A percentile compares a stretch with the other conserved stretches of the same genome.
Evolutionary conservation across 2,888 invertebrate genomes (phyloP).

Genomic region (Synergus laeviventris): DNA sequence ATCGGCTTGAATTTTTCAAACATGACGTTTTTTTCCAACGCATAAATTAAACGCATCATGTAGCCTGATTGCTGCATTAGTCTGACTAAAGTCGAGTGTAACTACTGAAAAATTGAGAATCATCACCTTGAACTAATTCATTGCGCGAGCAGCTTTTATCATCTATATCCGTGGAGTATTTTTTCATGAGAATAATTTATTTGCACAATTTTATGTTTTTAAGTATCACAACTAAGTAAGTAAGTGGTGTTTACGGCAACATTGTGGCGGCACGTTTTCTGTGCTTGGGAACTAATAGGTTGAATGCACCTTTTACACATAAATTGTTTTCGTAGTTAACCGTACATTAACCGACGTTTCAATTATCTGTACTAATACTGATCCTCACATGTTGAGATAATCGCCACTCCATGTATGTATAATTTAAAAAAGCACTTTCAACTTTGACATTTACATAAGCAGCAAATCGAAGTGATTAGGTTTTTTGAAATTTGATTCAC

Average conservation of each 20-base stretch:
- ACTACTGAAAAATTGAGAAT: constrained; percentile 29
- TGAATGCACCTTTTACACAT: constrained; percentile 30
- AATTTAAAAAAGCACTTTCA: constrained; percentile 21
- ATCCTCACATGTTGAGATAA: constrained; percentile 31
- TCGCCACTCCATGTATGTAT: constrained; percentile 1
- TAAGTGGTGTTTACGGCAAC: constrained; percentile 7
- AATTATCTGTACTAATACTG: constrained; percentile 36
- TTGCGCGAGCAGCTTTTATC: background rate
- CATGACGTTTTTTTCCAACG: constrained; percentile 1
- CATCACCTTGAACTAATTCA: constrained; percentile 32
- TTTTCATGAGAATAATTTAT: constrained; percentile 8
- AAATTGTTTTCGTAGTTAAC: constrained; percentile 35
- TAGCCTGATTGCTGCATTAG: constrained; percentile 6
- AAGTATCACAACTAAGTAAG: background rate
- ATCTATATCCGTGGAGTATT: background rate
- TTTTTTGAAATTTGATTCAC: background rate
- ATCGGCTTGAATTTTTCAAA: background rate
- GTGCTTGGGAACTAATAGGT: constrained; percentile 28
- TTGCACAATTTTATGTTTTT: constrained; percentile 17
- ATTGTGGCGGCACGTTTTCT: constrained; percentile 28
- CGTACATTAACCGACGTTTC: constrained; percentile 28
- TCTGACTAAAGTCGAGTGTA: constrained; percentile 27
- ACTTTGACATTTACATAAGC: constrained; percentile 22
- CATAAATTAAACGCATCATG: background rate
- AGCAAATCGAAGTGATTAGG: background rate